A percentile compares a stretch with the other conserved stretches of the same genome.
phyloP scores from a whole-genome alignment of 30 jellyfish, hydroid and myxozoan genomes.

The Pseudorhiza aurosa region DNA sequence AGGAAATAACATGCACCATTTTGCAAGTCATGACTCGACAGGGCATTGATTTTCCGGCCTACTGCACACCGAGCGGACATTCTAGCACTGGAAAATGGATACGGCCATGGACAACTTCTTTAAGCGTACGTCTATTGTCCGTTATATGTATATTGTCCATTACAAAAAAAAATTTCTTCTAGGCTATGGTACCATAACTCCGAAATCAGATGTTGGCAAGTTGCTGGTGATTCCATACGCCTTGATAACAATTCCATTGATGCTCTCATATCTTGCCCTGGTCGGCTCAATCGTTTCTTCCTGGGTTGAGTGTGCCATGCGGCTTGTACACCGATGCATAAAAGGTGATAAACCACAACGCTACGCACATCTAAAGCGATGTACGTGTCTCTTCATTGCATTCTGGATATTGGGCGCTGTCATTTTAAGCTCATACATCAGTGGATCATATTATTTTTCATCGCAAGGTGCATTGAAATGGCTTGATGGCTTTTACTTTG shows the following conservation, averaged over 20 bases:
- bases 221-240: conserved; percentile 61
- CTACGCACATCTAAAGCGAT: conserved; percentile 19
- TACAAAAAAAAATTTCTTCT: not conserved
- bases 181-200: conserved; percentile 51
- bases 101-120: too few relatives aligned
- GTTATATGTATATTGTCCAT: too few relatives aligned
- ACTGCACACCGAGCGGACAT: too few relatives aligned
- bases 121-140: too few relatives aligned
- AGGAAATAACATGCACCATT: too few relatives aligned
- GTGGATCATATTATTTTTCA: not conserved
- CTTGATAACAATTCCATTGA: conserved; percentile 36
- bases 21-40: too few relatives aligned
- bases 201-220: conserved; percentile 36
- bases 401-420: conserved; percentile 9
- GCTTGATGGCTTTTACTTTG: conserved; percentile 39
- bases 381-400: conserved; percentile 8
- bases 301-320: conserved; percentile 15
- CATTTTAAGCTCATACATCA: not conserved
- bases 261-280: conserved; percentile 23
- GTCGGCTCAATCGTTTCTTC: conserved; percentile 27
- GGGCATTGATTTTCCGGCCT: too few relatives aligned
- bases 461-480: not conserved
- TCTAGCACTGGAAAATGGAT: too few relatives aligned
- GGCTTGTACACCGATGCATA: conserved; percentile 3
- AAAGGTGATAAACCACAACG: conserved; percentile 49